Evolutionary conservation across 2,113 vertebrate species (phyloP).

Genomic region (Shinisaurus crocodilurus): DNA sequence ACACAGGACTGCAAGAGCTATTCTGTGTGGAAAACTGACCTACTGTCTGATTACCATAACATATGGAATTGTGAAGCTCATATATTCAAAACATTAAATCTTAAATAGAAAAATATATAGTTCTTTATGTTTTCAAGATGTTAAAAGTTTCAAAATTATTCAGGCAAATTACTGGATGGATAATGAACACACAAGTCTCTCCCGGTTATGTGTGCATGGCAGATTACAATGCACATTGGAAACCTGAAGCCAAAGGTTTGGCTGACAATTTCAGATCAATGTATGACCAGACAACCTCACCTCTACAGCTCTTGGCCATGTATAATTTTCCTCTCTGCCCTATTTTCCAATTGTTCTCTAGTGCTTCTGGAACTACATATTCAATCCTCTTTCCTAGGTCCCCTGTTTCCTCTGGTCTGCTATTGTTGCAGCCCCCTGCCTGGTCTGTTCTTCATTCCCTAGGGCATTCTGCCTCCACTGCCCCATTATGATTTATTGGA

Average conservation of each 20-base stretch:
- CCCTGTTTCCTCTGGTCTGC: not conserved
- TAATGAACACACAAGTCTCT: not conserved
- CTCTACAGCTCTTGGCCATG: no score
- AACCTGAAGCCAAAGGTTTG: not conserved
- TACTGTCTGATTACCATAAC: not conserved
- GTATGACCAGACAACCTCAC: no score
- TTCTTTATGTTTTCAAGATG: not conserved
- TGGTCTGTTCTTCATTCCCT: not conserved
- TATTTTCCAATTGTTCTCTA: not conserved
- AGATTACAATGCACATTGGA: not conserved
- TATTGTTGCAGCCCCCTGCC: not conserved
- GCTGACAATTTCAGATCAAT: no score
- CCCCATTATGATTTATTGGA: not conserved
- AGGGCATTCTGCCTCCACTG: not conserved
- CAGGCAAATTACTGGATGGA: not conserved
- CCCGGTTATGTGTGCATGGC: not conserved
- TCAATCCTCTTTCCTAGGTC: not conserved
- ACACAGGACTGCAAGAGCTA: not conserved
- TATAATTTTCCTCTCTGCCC: no score
- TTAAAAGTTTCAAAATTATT: not conserved
- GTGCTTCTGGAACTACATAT: not conserved
- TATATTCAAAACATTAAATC: not conserved
- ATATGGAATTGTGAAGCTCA: not conserved
- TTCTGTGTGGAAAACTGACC: not conserved
- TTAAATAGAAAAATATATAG: not conserved